A percentile compares a stretch with the other conserved stretches of the same genome.
phyloP scores from a whole-genome alignment of 2,888 invertebrate genomes.

The Tetragonisca angustula region DNA sequence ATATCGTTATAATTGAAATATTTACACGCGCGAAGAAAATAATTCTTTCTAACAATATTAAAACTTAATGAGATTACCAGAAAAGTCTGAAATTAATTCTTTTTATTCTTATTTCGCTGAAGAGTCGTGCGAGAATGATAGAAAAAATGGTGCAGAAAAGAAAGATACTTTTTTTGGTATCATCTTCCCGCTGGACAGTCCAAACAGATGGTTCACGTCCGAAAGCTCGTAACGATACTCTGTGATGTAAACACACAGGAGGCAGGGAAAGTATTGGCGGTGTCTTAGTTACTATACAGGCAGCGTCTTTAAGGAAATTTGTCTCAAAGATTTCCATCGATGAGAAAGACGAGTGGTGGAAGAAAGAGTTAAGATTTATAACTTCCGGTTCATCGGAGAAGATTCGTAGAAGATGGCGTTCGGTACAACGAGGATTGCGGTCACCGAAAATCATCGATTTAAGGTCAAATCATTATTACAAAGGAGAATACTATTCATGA shows the following conservation, averaged over 20 bases:
- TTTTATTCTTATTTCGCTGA: not conserved
- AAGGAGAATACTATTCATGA: no score
- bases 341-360: slow-evolving; percentile 47
- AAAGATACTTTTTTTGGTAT: slow-evolving; percentile 71
- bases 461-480: not conserved
- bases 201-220: slow-evolving; percentile 78
- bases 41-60: not conserved
- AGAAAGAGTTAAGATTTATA: slow-evolving; percentile 78
- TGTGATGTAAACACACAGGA: slow-evolving; percentile 75
- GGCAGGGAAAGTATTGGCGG: slow-evolving; percentile 66
- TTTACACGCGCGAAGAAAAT: not conserved
- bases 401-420: slow-evolving; percentile 72
- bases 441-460: slow-evolving; percentile 13
- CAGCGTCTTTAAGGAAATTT: slow-evolving; percentile 19
- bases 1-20: not conserved
- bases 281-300: not conserved
- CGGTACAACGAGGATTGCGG: slow-evolving; percentile 22
- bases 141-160: slow-evolving; percentile 2
- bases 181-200: slow-evolving; percentile 63
- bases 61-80: not conserved
- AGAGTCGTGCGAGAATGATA: not conserved
- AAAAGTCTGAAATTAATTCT: not conserved
- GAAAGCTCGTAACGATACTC: slow-evolving; percentile 80
- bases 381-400: slow-evolving; percentile 71
- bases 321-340: slow-evolving; percentile 65